Conservation (phyloP, 1,140 invertebrate species). For the Drosophila saltans region DNA sequence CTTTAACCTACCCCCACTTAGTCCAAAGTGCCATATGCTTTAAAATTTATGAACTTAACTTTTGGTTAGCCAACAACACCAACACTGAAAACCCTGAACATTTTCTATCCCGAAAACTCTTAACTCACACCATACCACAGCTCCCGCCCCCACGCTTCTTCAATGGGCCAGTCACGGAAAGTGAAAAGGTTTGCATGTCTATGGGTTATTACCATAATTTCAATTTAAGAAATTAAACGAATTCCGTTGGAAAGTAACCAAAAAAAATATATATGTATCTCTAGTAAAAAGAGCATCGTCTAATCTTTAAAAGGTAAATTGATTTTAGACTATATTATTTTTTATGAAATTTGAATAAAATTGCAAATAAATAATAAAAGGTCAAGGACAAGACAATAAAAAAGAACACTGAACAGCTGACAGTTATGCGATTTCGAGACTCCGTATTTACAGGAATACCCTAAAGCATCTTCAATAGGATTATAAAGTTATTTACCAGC, state of each 20-base stretch:
- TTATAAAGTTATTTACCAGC: constrained; percentile 5
- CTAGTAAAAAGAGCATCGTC: constrained; percentile 20
- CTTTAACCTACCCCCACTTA: constrained; percentile 23
- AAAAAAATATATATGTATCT: constrained; percentile 39
- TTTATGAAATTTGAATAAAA: too few species aligned
- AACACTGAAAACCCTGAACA: constrained; percentile 6
- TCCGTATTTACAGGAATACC: too few species aligned
- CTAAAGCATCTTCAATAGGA: background rate
- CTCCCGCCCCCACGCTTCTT: background rate
- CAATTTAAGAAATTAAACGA: constrained; percentile 81
- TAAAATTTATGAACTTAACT: constrained; percentile 77
- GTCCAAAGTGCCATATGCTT: constrained; percentile 18
- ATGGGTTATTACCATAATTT: constrained; percentile 80
- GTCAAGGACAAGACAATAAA: too few species aligned
- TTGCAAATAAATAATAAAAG: too few species aligned
- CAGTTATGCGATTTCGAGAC: too few species aligned
- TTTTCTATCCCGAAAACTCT: background rate
- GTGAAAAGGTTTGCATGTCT: constrained; percentile 74
- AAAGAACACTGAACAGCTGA: too few species aligned
- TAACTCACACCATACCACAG: background rate
- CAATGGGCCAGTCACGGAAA: constrained; percentile 59
- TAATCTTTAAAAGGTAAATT: constrained; percentile 48
- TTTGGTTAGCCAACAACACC: constrained; percentile 53
- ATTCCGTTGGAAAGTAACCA: constrained; percentile 41
- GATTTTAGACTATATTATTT: background rate